Percentiles rank a stretch among this genome's conserved stretches.
Evolutionary conservation across 2,888 invertebrate genomes (phyloP).

Genomic region (Aphidoletes aphidimyza): DNA sequence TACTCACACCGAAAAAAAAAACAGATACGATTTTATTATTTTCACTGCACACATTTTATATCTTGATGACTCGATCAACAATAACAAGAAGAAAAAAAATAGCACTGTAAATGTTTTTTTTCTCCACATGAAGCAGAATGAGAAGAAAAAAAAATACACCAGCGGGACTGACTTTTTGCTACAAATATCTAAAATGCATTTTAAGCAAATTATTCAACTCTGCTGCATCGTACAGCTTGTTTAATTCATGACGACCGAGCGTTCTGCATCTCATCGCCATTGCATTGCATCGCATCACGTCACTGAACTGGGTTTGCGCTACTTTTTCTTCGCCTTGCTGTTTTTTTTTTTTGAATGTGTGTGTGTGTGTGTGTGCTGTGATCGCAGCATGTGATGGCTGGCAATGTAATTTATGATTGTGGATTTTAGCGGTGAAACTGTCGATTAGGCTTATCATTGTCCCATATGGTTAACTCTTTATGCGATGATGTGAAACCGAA

Average conservation of each 20-base stretch:
- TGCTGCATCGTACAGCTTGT: neutral
- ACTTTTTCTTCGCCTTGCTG: too few relatives aligned
- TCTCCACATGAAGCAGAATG: too few relatives aligned
- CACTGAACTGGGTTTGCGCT: neutral
- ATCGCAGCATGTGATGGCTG: neutral
- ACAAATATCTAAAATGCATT: neutral
- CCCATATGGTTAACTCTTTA: neutral
- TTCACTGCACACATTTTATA: too few relatives aligned
- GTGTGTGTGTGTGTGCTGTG: neutral
- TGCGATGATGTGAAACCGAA: neutral
- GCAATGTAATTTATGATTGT: neutral
- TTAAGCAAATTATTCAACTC: conserved; percentile 16
- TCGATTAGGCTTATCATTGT: neutral
- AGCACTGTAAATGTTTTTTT: too few relatives aligned
- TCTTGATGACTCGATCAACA: too few relatives aligned
- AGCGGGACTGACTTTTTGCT: neutral
- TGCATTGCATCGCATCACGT: neutral
- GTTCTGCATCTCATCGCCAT: neutral
- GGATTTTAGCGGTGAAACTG: neutral
- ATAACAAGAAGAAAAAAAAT: too few relatives aligned
- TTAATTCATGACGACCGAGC: neutral
- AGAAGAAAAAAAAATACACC: neutral
- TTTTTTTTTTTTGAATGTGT: neutral
- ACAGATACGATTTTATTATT: too few relatives aligned
- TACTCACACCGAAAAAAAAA: too few relatives aligned